Conservation (phyloP, 2,797 vertebrate species). For the Pseudopleuronectes americanus region DNA sequence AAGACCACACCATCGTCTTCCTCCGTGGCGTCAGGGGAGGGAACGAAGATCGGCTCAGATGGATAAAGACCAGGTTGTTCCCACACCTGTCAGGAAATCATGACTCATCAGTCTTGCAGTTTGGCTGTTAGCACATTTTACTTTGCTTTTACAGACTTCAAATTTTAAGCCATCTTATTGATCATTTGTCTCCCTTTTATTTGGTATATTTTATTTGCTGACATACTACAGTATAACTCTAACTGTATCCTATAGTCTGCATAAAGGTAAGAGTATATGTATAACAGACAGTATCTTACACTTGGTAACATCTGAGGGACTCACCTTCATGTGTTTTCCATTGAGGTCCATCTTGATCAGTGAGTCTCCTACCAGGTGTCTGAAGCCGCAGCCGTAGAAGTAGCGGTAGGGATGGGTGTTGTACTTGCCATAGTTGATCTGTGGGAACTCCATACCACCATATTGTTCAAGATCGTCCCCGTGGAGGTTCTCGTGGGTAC, state of each 20-base stretch:
- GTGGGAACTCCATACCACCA: slow-evolving; percentile 92
- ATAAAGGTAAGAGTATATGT: background rate
- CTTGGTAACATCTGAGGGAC: background rate
- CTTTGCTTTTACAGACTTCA: background rate
- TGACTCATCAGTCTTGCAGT: background rate
- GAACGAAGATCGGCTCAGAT: slow-evolving; percentile 92
- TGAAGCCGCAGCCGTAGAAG: slow-evolving; percentile 93
- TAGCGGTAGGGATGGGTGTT: slow-evolving; percentile 88
- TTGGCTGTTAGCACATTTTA: background rate
- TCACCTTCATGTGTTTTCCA: slow-evolving; percentile 87
- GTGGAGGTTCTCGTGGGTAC: slow-evolving; percentile 88
- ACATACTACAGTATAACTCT: no score
- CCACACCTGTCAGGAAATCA: slow-evolving; percentile 85
- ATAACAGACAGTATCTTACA: background rate
- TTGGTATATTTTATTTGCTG: background rate
- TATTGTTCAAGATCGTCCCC: slow-evolving; percentile 83
- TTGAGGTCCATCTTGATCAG: slow-evolving; percentile 90
- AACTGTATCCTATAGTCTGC: background rate
- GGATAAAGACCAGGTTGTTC: slow-evolving; percentile 88
- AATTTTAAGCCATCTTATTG: background rate
- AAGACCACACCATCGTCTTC: slow-evolving; percentile 92
- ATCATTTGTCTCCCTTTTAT: background rate
- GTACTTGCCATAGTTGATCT: slow-evolving; percentile 88
- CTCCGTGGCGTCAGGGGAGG: slow-evolving; percentile 82
- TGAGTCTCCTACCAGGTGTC: slow-evolving; percentile 89